phyloP scores from a whole-genome alignment of 2,888 invertebrate species.

The Caradrina kadenii region DNA sequence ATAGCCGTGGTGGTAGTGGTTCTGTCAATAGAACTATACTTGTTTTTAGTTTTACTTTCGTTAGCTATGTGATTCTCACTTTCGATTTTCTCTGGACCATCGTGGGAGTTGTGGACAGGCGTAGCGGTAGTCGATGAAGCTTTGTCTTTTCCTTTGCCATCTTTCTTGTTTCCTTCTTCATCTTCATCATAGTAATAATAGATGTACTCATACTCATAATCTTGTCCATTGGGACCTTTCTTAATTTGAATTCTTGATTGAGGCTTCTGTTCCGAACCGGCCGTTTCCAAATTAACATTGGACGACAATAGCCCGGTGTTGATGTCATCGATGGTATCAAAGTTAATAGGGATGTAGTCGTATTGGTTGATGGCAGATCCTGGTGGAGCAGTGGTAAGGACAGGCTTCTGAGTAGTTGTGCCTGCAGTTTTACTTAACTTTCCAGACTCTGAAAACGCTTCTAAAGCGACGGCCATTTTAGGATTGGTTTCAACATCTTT shows the following conservation, averaged over 20 bases:
- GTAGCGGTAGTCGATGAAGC: slow-evolving; percentile 73
- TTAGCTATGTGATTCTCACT: slow-evolving; percentile 83
- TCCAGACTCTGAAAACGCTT: slow-evolving; percentile 88
- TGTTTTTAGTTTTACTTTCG: slow-evolving; percentile 87
- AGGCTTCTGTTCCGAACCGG: slow-evolving; percentile 92
- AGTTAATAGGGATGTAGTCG: slow-evolving; percentile 87
- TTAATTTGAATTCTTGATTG: slow-evolving; percentile 95
- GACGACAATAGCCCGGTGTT: slow-evolving; percentile 87
- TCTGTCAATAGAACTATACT: slow-evolving; percentile 90
- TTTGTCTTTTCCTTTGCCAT: slow-evolving; percentile 74
- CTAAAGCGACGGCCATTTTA: slow-evolving; percentile 83
- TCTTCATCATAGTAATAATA: slow-evolving; percentile 97
- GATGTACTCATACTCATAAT: slow-evolving; percentile 97
- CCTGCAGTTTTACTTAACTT: slow-evolving; percentile 81
- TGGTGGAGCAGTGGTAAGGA: slow-evolving; percentile 89
- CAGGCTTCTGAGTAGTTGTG: slow-evolving; percentile 90
- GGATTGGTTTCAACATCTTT: slow-evolving; percentile 86
- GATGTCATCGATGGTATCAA: slow-evolving; percentile 88
- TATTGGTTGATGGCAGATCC: slow-evolving; percentile 76
- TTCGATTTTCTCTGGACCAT: slow-evolving; percentile 90
- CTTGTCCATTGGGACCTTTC: slow-evolving; percentile 97
- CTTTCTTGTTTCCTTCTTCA: slow-evolving; percentile 89
- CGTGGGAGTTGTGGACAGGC: slow-evolving; percentile 89
- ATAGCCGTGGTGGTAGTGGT: slow-evolving; percentile 78
- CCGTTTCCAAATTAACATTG: slow-evolving; percentile 90